These are phyloP conservation scores for Chiroxiphia lanceolata DNA, from an alignment of 2,797 vertebrate species.

Conservation along the genomic window DNA sequence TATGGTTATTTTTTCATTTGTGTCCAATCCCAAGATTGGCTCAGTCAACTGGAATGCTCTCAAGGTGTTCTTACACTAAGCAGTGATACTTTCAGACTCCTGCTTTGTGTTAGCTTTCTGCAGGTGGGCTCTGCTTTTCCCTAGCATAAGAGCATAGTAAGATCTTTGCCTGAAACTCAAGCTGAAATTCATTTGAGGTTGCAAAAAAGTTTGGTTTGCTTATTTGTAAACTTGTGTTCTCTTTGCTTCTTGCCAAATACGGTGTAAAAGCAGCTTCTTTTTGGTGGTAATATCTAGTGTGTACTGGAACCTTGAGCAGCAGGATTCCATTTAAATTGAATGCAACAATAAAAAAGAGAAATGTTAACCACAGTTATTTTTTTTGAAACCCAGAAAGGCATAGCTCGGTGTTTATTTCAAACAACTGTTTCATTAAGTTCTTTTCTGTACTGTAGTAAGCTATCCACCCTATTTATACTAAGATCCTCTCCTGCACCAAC, in stretches of 20 bases:
- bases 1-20: background rate
- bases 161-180: background rate
- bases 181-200: slow-evolving; percentile 27
- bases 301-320: slow-evolving; percentile 13
- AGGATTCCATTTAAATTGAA: slow-evolving; percentile 37
- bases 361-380: slow-evolving; percentile 26
- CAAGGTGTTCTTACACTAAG: background rate
- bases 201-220: slow-evolving; percentile 24
- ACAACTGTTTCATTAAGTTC: background rate
- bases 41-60: slow-evolving; percentile 38
- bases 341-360: slow-evolving; percentile 34
- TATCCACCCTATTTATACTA: background rate
- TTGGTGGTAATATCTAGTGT: background rate
- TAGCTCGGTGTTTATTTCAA: slow-evolving; percentile 25
- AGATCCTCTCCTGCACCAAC: fast-evolving
- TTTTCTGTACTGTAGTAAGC: background rate
- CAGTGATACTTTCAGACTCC: background rate
- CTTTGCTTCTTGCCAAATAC: slow-evolving; percentile 3
- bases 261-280: slow-evolving; percentile 15
- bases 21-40: background rate
- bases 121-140: background rate
- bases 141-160: background rate
- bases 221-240: slow-evolving; percentile 32
- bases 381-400: slow-evolving; percentile 1
- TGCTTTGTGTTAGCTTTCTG: background rate